Conservation (phyloP, 2,113 vertebrate species). For the Chelonoidis abingdonii region DNA sequence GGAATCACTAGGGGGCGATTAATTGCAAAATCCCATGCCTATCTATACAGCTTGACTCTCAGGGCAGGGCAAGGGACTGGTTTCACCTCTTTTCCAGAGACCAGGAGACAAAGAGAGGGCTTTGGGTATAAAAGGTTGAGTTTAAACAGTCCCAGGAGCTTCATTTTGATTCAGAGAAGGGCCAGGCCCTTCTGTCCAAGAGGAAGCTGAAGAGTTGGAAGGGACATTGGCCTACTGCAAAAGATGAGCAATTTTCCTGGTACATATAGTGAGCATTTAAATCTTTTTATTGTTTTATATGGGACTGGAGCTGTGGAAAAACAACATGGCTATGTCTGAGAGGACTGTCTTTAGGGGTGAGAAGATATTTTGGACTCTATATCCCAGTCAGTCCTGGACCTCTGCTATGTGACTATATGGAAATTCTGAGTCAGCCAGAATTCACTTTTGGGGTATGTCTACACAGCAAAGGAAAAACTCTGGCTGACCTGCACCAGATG, state of each 20-base stretch:
- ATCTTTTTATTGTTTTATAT: background rate
- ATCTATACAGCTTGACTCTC: background rate
- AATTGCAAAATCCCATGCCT: background rate
- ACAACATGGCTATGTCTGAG: rapidly evolving
- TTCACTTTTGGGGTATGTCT: too few relatives aligned
- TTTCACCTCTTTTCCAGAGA: background rate
- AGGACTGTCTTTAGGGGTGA: rapidly evolving
- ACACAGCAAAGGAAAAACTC: too few relatives aligned
- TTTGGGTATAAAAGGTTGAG: background rate
- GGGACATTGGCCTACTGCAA: background rate
- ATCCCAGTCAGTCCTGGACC: background rate
- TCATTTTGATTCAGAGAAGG: background rate
- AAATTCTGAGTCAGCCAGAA: background rate
- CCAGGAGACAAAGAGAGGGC: background rate
- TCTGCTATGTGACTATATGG: background rate
- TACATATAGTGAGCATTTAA: background rate
- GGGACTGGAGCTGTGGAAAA: background rate
- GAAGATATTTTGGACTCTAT: background rate
- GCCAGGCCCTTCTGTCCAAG: background rate
- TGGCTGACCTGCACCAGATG: too few relatives aligned
- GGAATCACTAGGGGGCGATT: background rate
- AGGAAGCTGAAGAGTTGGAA: background rate
- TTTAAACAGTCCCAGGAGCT: background rate
- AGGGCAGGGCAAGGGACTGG: background rate
- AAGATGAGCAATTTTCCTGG: background rate